Conservation (phyloP, 2,888 invertebrate species). For the Eudasyphora cyanicolor region DNA sequence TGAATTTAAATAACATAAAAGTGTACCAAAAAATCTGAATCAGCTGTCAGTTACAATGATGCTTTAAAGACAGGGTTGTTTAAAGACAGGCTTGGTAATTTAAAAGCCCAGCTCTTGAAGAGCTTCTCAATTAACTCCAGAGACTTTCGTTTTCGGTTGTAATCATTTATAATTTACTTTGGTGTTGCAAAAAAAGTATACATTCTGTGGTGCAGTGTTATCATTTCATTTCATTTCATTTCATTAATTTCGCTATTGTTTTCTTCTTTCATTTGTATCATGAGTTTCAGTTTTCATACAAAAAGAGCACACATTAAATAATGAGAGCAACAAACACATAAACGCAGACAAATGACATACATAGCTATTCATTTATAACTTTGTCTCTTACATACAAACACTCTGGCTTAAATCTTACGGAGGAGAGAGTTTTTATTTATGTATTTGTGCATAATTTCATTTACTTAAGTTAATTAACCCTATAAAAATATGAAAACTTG, state of each 20-base stretch:
- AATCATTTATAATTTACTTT: background rate
- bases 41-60: no score
- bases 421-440: background rate
- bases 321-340: background rate
- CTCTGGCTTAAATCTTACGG: no score
- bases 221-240: background rate
- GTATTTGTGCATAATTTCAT: constrained; percentile 14
- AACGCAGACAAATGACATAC: background rate
- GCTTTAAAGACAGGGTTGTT: no score
- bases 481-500: background rate
- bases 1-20: no score
- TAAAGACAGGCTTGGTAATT: no score
- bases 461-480: constrained; percentile 3
- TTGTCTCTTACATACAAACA: background rate
- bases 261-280: background rate
- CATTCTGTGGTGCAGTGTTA: background rate
- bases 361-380: background rate
- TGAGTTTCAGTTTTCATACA: background rate
- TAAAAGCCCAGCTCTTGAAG: no score
- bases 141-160: no score
- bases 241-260: background rate
- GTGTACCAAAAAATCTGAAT: no score
- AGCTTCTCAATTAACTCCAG: no score
- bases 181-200: background rate
- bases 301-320: background rate